Percentiles rank a stretch among this genome's conserved stretches.
Conservation (phyloP, 1,140 invertebrate genomes). For the Amyelois transitella region DNA sequence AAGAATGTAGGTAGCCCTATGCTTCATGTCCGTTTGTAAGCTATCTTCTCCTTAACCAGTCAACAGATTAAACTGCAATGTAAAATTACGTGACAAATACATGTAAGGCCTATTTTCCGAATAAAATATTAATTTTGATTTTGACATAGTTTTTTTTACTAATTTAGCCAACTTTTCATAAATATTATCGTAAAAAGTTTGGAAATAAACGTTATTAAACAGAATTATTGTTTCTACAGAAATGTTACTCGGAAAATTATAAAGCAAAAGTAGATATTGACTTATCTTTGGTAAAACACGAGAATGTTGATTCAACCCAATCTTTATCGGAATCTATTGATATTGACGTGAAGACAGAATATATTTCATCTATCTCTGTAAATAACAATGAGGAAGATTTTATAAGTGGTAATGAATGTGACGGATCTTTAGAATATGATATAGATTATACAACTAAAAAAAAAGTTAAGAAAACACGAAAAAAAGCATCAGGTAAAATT, state of each 20-base stretch:
- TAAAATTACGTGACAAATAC: too few relatives aligned
- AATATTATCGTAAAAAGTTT: too few relatives aligned
- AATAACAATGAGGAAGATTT: background rate
- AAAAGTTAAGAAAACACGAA: background rate
- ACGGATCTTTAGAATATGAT: background rate
- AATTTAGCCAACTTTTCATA: too few relatives aligned
- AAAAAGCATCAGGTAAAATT: conserved; percentile 6
- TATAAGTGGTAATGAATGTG: background rate
- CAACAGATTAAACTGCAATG: too few relatives aligned
- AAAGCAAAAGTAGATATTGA: background rate
- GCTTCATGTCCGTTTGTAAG: too few relatives aligned
- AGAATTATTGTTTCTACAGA: background rate
- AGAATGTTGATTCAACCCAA: background rate
- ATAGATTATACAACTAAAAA: background rate
- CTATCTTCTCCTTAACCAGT: too few relatives aligned
- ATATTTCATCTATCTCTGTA: background rate
- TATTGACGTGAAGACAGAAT: background rate
- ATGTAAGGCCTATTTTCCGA: too few relatives aligned
- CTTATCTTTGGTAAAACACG: background rate
- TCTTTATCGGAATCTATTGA: background rate
- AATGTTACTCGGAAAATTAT: background rate
- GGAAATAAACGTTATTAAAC: too few relatives aligned
- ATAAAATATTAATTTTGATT: too few relatives aligned
- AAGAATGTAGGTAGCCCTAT: too few relatives aligned
- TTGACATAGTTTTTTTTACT: too few relatives aligned